These are phyloP conservation scores for Sitta europaea DNA, from an alignment of 2,113 vertebrate species.

Conservation along the genomic window DNA sequence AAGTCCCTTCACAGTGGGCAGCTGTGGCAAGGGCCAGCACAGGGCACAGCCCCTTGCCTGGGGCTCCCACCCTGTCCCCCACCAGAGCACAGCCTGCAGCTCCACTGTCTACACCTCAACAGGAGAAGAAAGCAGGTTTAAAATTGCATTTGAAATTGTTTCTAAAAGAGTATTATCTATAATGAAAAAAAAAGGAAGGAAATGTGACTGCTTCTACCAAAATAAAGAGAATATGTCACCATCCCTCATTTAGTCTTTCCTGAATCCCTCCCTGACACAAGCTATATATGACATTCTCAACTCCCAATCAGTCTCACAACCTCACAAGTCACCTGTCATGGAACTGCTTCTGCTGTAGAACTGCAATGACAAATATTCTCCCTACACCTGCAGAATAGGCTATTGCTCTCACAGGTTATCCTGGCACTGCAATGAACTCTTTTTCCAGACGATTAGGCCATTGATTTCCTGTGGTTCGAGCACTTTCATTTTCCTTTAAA, in stretches of 20 bases:
- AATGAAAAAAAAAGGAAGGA: neutral
- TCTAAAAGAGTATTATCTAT: neutral
- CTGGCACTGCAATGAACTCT: neutral
- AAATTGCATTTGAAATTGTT: neutral
- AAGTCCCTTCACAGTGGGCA: neutral
- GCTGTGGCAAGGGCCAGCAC: neutral
- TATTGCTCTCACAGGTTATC: neutral
- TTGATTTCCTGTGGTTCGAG: neutral
- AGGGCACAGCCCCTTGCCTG: neutral
- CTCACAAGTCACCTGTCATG: neutral
- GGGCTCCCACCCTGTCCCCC: fast-evolving
- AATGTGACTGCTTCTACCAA: neutral
- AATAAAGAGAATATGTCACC: neutral
- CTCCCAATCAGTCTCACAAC: neutral
- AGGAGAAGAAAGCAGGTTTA: neutral
- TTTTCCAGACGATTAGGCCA: conserved; percentile 40
- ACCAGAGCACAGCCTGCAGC: neutral
- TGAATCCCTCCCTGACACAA: neutral
- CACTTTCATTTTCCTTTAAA: conserved; percentile 1
- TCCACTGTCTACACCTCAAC: neutral
- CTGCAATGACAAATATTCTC: neutral
- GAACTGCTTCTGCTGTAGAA: neutral
- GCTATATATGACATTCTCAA: neutral
- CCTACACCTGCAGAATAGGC: neutral
- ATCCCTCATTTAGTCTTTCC: neutral